Evolutionary conservation across 2,113 vertebrate genomes (phyloP).

Genomic region (Poeciliopsis prolifica): DNA sequence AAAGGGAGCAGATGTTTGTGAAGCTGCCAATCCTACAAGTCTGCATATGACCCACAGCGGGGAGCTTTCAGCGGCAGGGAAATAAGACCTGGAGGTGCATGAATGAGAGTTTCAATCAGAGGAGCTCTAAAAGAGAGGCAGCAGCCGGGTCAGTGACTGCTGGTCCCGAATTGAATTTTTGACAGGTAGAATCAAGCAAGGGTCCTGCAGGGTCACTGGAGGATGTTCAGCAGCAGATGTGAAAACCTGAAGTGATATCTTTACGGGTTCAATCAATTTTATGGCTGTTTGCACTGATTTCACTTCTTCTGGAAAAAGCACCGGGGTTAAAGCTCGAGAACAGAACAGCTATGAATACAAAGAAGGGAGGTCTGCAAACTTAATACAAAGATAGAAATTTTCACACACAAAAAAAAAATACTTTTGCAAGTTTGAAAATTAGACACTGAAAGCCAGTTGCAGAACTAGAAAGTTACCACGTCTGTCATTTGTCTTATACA

Average conservation of each 20-base stretch:
- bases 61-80: constrained; percentile 68
- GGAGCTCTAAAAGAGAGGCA: constrained; percentile 40
- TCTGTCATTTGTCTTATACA: background rate
- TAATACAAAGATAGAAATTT: constrained; percentile 24
- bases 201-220: constrained; percentile 71
- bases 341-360: constrained; percentile 69
- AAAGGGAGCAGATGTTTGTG: constrained; percentile 79
- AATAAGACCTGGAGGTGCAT: constrained; percentile 56
- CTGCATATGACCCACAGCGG: constrained; percentile 82
- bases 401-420: background rate
- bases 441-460: constrained; percentile 9
- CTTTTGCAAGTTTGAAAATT: constrained; percentile 19
- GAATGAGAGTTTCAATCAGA: constrained; percentile 69
- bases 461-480: background rate
- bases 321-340: constrained; percentile 52
- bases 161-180: constrained; percentile 66
- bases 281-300: constrained; percentile 65
- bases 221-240: constrained; percentile 55
- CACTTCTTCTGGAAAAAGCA: constrained; percentile 57
- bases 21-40: constrained; percentile 77
- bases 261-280: constrained; percentile 69
- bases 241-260: constrained; percentile 69
- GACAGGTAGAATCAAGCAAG: constrained; percentile 67
- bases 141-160: constrained; percentile 61
- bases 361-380: constrained; percentile 32